Base-by-base conservation (phyloP, 2,797 vertebrate genomes). In the Platalea minor region DNA sequence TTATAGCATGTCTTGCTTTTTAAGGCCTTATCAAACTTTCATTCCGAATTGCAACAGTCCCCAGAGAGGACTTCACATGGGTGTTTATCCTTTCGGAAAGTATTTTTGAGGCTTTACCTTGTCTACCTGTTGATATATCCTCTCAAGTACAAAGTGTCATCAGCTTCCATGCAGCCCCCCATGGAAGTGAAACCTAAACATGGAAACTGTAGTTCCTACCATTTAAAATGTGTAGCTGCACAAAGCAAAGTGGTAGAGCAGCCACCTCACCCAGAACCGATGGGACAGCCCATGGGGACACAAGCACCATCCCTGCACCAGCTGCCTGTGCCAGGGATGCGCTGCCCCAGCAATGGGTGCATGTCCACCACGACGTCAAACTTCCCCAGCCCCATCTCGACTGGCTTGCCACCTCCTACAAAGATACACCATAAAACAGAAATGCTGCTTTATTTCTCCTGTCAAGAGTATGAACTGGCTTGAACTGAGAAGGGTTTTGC, bases 341-440 rank as follows among this genome's bases (percentile, higher is more conserved):
- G 4, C 57, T 67, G 39, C 29, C 51, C 35, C 14, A 1, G 19
- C 7, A 1, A 0, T 3, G 20, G 31, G 17, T 7, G 2, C 1
- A 0, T 2, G 20, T 1, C 33, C 59, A 45, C 28, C 35, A 31
- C 35, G 37, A 4, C 1, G 0, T 20, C 65, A 31, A 18, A 20
- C 53, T 12, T 50, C 67, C 20, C n/a, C 69, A n/a, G 60, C 41
- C 16, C 24, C 23, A 10, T 13, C 41, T 29, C 15, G 0, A 1
- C 31, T 5, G 19, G 6, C 3, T 60, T 37, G 17, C 20, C 31
- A 1, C 69, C 56, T 73, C 46, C 77, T 21, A 28, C 21, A 24
- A 26, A 50, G 28, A 46, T 17, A 35, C 18, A n/a, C 16, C 13
- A 13, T 4, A 24, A 80, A n/a, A 8, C 29, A 46, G 43, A 23